phyloP scores from a whole-genome alignment of 2,888 invertebrate species.

The Cephus pygmeus region DNA sequence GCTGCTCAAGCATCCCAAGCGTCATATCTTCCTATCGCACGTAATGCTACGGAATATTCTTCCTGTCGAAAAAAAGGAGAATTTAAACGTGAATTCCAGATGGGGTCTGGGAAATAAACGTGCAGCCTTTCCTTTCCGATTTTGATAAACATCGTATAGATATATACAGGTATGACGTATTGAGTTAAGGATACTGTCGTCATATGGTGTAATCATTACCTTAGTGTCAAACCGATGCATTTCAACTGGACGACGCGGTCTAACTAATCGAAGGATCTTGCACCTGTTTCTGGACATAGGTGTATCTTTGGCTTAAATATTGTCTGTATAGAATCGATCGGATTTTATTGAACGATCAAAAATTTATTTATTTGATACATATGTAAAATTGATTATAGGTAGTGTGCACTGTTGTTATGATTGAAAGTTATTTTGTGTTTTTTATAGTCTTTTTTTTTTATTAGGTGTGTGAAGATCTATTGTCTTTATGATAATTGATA shows the following conservation, averaged over 20 bases:
- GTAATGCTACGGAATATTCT: slow-evolving; percentile 25
- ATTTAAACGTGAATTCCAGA: neutral
- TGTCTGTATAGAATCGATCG: neutral
- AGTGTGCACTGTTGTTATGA: neutral
- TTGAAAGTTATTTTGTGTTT: neutral
- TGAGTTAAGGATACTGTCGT: neutral
- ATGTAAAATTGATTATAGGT: neutral
- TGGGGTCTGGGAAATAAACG: neutral
- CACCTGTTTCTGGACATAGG: neutral
- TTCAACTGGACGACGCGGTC: neutral
- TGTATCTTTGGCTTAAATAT: neutral
- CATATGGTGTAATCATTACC: neutral
- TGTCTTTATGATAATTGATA: neutral
- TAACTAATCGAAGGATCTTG: neutral
- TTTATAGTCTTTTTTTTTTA: neutral
- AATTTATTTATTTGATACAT: neutral
- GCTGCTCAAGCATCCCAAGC: slow-evolving; percentile 39
- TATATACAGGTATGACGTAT: neutral
- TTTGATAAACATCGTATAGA: neutral
- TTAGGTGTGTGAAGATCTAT: neutral
- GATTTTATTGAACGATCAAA: neutral
- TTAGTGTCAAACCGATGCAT: neutral
- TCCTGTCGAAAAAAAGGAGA: neutral
- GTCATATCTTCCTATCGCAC: slow-evolving; percentile 41
- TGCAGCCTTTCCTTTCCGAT: neutral